These are phyloP conservation scores for Heliconius eleuchia DNA, from an alignment of 1,140 invertebrate species.

Conservation along the genomic window DNA sequence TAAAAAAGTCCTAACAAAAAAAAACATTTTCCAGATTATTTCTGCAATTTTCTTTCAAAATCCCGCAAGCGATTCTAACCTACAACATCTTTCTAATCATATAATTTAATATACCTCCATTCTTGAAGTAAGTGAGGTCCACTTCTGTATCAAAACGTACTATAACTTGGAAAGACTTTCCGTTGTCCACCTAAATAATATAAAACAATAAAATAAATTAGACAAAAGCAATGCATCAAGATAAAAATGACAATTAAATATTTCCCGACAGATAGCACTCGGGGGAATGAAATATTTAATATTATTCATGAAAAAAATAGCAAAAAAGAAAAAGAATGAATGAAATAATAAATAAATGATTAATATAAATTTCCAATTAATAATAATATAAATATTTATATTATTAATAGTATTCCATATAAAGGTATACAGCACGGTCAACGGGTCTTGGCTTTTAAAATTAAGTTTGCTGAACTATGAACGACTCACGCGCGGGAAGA, in stretches of 20 bases:
- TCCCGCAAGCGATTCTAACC: neutral
- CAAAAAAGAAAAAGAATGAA: neutral
- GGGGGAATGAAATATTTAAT: no score
- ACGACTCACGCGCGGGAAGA: no score
- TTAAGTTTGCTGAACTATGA: no score
- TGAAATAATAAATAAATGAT: neutral
- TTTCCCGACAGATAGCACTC: no score
- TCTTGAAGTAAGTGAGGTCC: slow-evolving; percentile 95
- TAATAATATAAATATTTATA: neutral
- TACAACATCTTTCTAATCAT: slow-evolving; percentile 94
- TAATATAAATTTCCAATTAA: neutral
- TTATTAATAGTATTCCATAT: neutral
- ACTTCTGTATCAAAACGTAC: slow-evolving; percentile 98
- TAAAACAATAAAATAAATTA: neutral
- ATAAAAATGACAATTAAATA: no score
- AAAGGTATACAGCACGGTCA: neutral
- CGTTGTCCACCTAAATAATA: slow-evolving; percentile 69
- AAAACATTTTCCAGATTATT: neutral
- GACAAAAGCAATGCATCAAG: neutral
- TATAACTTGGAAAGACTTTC: slow-evolving; percentile 87
- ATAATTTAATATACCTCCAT: slow-evolving; percentile 98
- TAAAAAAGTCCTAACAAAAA: neutral
- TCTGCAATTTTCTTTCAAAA: neutral
- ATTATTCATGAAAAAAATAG: neutral
- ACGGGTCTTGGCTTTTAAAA: no score